These are phyloP conservation scores for Phymorhynchus buccinoides DNA, from an alignment of 1,140 invertebrate genomes.

Conservation along the genomic window DNA sequence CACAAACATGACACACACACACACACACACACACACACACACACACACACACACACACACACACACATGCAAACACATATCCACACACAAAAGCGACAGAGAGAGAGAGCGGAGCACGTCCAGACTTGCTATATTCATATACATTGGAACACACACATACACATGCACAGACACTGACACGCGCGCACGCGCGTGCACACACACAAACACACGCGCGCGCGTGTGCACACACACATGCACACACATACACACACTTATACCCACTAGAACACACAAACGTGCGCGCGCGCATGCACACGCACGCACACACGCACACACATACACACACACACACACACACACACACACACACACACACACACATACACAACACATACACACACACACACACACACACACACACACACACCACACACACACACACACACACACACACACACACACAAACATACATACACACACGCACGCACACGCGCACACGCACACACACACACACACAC, in stretches of 20 bases:
- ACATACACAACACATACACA: neutral
- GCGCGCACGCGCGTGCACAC: neutral
- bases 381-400: too few species aligned
- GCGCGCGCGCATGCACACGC: neutral
- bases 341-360: slow-evolving; percentile 1
- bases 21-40: too few species aligned
- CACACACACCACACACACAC: too few species aligned
- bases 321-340: too few species aligned
- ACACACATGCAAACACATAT: too few species aligned
- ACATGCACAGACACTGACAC: slow-evolving; percentile 7
- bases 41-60: too few species aligned
- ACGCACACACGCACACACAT: too few species aligned
- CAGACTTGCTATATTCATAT: too few species aligned
- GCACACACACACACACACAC: neutral
- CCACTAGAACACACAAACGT: neutral
- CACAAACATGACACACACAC: too few species aligned
- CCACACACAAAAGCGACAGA: too few species aligned
- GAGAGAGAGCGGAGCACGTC: too few species aligned
- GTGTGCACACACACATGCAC: neutral
- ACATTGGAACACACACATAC: slow-evolving; percentile 12
- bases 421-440: too few species aligned
- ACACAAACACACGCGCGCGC: neutral
- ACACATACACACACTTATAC: neutral
- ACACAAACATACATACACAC: neutral
- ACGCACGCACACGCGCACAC: neutral